Percentiles rank a stretch among this genome's conserved stretches.
Evolutionary conservation across 2,888 invertebrate species (phyloP).

Genomic region (Brachycybe producta): DNA sequence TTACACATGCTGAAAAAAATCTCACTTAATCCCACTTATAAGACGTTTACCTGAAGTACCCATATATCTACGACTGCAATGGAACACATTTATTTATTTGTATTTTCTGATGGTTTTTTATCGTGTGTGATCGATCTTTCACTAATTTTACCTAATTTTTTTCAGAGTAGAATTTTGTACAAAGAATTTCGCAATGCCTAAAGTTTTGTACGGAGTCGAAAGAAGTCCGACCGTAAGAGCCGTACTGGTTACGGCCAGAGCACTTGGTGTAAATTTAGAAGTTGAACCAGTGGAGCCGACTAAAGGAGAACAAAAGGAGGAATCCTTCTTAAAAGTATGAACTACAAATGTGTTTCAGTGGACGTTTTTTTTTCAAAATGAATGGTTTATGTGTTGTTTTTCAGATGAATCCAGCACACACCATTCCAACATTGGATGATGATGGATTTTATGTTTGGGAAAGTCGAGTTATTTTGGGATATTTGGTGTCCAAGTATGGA

Average conservation of each 20-base stretch:
- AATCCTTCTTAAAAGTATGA: neutral
- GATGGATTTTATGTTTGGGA: constrained; percentile 10
- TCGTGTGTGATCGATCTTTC: no score
- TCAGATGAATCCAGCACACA: constrained; percentile 8
- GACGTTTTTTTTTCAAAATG: neutral
- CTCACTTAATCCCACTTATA: no score
- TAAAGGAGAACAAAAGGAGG: neutral
- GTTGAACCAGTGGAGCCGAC: neutral
- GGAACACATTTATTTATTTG: no score
- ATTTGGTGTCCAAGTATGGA: neutral
- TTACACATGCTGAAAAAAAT: no score
- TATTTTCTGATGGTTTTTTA: no score
- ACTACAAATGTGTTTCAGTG: neutral
- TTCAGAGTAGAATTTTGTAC: neutral
- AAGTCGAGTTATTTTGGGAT: constrained; percentile 3
- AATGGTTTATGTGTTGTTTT: neutral
- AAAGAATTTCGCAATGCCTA: constrained; percentile 1
- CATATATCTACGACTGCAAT: no score
- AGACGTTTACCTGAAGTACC: no score
- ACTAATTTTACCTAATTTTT: no score
- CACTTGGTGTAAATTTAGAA: neutral
- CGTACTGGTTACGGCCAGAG: constrained; percentile 1
- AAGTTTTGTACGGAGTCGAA: neutral
- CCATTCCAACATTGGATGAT: constrained; percentile 6
- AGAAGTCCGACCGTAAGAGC: neutral